These are phyloP conservation scores for Agonopterix heracliana DNA, from an alignment of 2,888 invertebrate species.

Conservation along the genomic window DNA sequence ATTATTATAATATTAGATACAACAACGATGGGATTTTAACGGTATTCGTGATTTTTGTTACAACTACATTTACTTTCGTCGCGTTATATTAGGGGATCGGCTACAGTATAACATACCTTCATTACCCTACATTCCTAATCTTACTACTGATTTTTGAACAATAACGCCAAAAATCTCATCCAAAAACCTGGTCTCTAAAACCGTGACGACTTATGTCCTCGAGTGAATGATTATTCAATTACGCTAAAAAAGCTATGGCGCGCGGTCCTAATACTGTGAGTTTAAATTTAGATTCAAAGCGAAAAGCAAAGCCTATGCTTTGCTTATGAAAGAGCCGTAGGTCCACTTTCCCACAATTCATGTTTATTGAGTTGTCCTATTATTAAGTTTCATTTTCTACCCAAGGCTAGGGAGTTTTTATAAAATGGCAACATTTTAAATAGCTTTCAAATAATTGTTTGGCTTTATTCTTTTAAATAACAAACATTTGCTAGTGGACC, in stretches of 20 bases:
- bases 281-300: no score
- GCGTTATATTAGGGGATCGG: background rate
- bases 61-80: background rate
- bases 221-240: slow-evolving; percentile 1
- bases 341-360: no score
- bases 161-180: background rate
- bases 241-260: slow-evolving; percentile 26
- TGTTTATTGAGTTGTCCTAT: no score
- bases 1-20: slow-evolving; percentile 15
- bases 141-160: slow-evolving; percentile 1
- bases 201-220: background rate
- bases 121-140: background rate
- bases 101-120: background rate
- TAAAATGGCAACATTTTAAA: no score
- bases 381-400: no score
- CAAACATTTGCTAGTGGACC: no score
- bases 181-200: background rate
- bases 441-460: no score
- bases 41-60: slow-evolving; percentile 10
- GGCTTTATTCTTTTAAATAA: no score
- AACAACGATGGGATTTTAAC: slow-evolving; percentile 32
- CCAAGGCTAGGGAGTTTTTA: no score
- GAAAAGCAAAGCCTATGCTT: no score
- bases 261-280: slow-evolving; percentile 44
- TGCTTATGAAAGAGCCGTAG: no score